Conservation (phyloP, 2,113 vertebrate genomes). For the Pelobates fuscus region DNA sequence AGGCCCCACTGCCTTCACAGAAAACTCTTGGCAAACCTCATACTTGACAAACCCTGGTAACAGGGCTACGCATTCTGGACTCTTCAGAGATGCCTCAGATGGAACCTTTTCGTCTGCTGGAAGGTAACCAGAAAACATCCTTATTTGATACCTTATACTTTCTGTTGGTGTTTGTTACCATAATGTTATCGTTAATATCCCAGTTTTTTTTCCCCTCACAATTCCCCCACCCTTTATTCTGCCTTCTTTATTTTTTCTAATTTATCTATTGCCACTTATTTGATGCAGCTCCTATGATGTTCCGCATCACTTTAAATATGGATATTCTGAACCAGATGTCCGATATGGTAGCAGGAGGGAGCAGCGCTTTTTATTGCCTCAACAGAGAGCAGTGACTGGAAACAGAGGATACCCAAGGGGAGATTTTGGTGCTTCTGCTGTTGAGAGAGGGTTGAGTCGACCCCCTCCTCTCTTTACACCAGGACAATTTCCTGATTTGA, state of each 20-base stretch:
- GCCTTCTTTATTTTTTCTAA: neutral
- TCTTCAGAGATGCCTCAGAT: neutral
- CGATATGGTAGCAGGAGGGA: constrained; percentile 6
- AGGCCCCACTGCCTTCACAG: neutral
- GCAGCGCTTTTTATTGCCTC: neutral
- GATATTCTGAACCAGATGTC: neutral
- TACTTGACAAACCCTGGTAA: neutral
- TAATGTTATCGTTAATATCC: neutral
- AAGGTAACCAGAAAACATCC: constrained; percentile 1
- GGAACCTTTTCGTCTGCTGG: neutral
- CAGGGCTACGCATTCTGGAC: neutral
- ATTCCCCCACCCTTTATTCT: too few species aligned
- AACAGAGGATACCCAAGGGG: neutral
- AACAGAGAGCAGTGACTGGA: neutral
- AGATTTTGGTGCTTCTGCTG: neutral
- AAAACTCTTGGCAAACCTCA: constrained; percentile 13
- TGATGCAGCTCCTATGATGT: neutral
- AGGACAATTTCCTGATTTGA: constrained; percentile 77
- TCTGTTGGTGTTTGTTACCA: neutral
- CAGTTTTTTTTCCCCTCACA: too few species aligned
- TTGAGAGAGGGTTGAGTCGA: neutral
- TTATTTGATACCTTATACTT: too few species aligned
- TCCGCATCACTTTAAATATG: neutral
- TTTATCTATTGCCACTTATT: neutral
- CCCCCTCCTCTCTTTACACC: constrained; percentile 91